Percentiles rank a stretch among this genome's conserved stretches.
phyloP scores from a whole-genome alignment of 1,140 invertebrate genomes.

The Philotrypesis tridentata region DNA sequence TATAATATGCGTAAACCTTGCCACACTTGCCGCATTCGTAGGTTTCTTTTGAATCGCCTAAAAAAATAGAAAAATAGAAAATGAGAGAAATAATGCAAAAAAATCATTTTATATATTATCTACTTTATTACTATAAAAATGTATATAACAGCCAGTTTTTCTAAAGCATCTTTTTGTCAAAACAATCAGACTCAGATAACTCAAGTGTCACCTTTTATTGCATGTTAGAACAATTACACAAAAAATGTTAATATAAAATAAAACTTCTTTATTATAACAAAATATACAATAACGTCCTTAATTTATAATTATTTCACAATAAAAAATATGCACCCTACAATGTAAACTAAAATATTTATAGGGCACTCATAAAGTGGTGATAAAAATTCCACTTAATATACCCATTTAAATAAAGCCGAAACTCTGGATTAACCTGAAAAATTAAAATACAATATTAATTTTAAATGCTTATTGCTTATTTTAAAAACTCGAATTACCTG shows the following conservation, averaged over 20 bases:
- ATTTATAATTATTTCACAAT: neutral
- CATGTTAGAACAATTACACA: neutral
- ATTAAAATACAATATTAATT: neutral
- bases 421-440: neutral
- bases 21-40: constrained; percentile 68
- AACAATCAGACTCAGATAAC: no score
- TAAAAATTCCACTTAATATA: no score
- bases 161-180: neutral
- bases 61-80: constrained; percentile 52
- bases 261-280: neutral
- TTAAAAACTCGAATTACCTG: no score
- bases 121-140: constrained; percentile 22
- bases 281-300: neutral
- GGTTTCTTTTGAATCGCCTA: constrained; percentile 46
- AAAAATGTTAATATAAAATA: neutral
- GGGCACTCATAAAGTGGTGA: no score
- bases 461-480: neutral
- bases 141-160: constrained; percentile 9
- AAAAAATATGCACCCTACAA: neutral
- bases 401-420: neutral
- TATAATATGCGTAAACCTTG: constrained; percentile 69
- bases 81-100: neutral
- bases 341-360: neutral
- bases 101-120: neutral
- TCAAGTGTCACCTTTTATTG: neutral